phyloP scores from a whole-genome alignment of 2,113 vertebrate species.

The Pampusana beccarii region DNA sequence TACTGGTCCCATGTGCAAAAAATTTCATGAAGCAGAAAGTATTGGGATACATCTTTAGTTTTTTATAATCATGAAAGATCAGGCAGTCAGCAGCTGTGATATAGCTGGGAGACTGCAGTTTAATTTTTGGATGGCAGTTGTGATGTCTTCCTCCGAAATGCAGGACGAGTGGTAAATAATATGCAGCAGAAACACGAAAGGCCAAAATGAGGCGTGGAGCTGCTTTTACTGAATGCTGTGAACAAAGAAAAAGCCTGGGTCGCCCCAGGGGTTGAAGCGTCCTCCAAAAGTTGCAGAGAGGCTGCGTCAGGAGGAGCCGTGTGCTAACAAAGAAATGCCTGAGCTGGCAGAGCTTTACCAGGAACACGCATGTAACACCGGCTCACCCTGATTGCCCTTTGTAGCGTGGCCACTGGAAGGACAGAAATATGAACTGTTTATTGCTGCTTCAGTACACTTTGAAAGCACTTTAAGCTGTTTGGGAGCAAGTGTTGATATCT shows the following conservation, averaged over 20 bases:
- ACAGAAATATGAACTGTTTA: constrained; percentile 51
- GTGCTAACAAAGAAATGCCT: neutral
- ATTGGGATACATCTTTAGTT: neutral
- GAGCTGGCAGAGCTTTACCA: neutral
- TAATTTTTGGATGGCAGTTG: neutral
- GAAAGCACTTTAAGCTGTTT: constrained; percentile 34
- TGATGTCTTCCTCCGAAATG: neutral
- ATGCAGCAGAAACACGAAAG: neutral
- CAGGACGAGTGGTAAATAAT: neutral
- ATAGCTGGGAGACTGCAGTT: neutral
- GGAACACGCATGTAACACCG: neutral
- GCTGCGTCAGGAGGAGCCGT: neutral
- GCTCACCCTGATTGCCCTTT: neutral
- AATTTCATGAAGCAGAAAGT: neutral
- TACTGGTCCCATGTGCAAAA: neutral
- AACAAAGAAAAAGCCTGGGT: neutral
- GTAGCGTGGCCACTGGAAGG: neutral
- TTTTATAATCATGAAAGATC: neutral
- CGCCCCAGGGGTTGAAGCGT: accelerated
- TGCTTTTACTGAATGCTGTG: neutral
- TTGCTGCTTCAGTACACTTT: neutral
- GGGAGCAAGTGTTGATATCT: constrained; percentile 42
- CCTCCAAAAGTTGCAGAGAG: neutral
- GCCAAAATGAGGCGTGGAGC: neutral
- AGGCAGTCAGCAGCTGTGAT: neutral